These are phyloP conservation scores for Candoia aspera DNA, from an alignment of 2,113 vertebrate genomes.

Conservation along the genomic window DNA sequence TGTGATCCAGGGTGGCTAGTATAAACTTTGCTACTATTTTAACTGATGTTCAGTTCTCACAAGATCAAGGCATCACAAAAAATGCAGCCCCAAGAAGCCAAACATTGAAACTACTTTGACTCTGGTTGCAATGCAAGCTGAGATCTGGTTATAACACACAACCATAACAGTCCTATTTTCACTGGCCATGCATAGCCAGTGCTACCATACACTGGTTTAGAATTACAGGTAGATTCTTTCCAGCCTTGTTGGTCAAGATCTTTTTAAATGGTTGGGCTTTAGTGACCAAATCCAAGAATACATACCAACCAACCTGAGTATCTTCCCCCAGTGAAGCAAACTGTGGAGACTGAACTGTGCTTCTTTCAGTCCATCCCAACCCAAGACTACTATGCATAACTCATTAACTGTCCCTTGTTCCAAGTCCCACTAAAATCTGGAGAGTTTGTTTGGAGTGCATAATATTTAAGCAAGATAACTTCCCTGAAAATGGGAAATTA, in stretches of 20 bases:
- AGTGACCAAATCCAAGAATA: background rate
- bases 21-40: background rate
- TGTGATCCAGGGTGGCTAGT: background rate
- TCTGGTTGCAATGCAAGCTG: background rate
- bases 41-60: no score
- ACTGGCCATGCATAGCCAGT: background rate
- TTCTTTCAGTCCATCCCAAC: background rate
- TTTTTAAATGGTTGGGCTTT: background rate
- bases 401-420: background rate
- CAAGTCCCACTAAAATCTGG: background rate
- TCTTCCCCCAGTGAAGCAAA: background rate
- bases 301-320: background rate
- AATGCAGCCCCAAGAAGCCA: background rate
- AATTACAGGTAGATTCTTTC: background rate
- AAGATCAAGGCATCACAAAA: background rate
- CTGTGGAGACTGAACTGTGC: background rate
- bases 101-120: background rate
- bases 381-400: background rate
- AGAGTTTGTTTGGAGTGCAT: background rate
- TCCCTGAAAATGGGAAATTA: constrained; percentile 47
- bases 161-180: background rate
- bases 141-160: background rate
- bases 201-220: background rate
- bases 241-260: background rate
- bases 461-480: constrained; percentile 60